phyloP scores from a whole-genome alignment of 35 echinoderm and acorn worm genomes.

The Diadema setosum region DNA sequence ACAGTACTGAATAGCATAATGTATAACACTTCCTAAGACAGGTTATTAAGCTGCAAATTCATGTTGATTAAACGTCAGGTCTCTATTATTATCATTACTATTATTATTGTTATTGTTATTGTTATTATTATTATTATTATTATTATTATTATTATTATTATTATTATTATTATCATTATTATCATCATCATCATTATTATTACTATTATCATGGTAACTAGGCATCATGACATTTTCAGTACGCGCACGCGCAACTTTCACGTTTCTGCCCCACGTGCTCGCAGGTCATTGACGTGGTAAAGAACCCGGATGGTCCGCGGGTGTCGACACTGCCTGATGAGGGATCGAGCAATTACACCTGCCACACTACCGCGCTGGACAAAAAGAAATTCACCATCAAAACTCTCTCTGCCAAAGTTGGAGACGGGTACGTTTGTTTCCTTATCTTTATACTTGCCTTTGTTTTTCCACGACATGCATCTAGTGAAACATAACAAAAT shows the following conservation, averaged over 20 bases:
- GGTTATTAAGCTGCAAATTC: no score
- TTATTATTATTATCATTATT: neutral
- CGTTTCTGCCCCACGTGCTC: no score
- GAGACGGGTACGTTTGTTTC: neutral
- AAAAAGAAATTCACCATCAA: neutral
- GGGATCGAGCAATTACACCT: neutral
- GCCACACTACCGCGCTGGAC: neutral
- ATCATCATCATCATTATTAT: neutral
- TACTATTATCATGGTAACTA: neutral
- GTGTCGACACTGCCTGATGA: constrained; percentile 9
- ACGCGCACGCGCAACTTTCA: neutral
- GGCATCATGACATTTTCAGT: neutral
- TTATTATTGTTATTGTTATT: neutral
- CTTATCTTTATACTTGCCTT: no score
- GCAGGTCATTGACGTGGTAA: constrained; percentile 23
- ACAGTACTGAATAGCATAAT: no score
- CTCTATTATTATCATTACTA: neutral
- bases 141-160: neutral
- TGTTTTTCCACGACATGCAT: no score
- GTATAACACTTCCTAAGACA: no score
- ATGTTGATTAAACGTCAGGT: no score
- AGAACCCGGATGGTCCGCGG: neutral
- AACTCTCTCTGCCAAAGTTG: neutral
- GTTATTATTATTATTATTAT: neutral
- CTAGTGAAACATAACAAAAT: no score